Evolutionary conservation across 64 coral and sea anemone species (phyloP).

Genomic region (Stichodactyla mertensii): DNA sequence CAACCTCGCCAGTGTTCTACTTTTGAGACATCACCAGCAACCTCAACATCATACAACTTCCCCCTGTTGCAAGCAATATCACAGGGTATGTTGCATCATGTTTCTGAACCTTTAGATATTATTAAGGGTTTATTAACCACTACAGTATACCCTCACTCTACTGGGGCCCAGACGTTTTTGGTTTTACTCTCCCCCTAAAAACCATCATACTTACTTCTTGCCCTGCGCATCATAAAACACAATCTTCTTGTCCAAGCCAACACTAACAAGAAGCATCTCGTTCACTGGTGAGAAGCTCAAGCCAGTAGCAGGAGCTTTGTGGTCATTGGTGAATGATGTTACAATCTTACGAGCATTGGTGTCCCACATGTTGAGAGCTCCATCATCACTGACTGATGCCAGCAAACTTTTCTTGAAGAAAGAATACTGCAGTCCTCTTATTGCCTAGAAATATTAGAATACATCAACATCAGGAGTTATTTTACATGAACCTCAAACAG

Average conservation of each 20-base stretch:
- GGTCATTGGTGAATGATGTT: slow-evolving; percentile 84
- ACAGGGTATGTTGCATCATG: neutral
- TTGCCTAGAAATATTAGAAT: slow-evolving; percentile 33
- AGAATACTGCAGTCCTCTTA: slow-evolving; percentile 77
- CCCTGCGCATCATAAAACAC: slow-evolving; percentile 91
- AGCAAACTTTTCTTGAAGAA: slow-evolving; percentile 91
- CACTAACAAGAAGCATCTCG: slow-evolving; percentile 85
- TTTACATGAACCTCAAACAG: too few species aligned
- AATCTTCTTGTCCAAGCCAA: slow-evolving; percentile 89
- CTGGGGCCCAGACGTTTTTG: too few species aligned
- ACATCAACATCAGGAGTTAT: too few species aligned
- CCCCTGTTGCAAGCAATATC: too few species aligned
- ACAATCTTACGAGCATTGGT: slow-evolving; percentile 76
- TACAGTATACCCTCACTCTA: too few species aligned
- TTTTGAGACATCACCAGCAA: too few species aligned
- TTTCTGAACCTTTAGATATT: neutral
- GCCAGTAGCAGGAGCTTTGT: slow-evolving; percentile 79
- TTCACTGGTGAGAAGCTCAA: slow-evolving; percentile 94
- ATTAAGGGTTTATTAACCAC: too few species aligned
- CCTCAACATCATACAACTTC: too few species aligned
- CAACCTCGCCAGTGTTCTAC: too few species aligned
- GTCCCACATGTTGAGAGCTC: slow-evolving; percentile 92
- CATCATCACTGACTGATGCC: slow-evolving; percentile 94
- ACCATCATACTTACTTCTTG: slow-evolving; percentile 73
- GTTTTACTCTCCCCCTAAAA: neutral